phyloP scores from a whole-genome alignment of 2,113 vertebrate species.

The Litocranius walleri region DNA sequence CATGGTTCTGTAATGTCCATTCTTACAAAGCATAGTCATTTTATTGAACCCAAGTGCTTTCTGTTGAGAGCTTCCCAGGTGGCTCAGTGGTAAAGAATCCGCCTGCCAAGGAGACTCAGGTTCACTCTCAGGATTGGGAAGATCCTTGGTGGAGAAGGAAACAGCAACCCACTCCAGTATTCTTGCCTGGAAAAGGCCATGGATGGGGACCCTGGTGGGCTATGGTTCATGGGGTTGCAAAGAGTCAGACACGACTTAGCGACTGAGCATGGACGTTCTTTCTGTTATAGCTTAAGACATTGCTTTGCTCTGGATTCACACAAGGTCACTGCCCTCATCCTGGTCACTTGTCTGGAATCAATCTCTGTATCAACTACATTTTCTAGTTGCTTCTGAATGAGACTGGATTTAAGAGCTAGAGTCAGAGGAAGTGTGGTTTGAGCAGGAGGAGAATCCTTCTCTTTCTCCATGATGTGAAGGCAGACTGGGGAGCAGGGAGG shows the following conservation, averaged over 20 bases:
- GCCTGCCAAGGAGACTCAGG: not conserved
- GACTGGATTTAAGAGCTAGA: not conserved
- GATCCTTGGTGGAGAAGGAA: not conserved
- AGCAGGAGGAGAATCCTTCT: not conserved
- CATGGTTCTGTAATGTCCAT: not conserved
- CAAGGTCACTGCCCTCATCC: not conserved
- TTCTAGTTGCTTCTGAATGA: not conserved
- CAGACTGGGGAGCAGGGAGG: not conserved
- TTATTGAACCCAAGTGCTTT: not conserved
- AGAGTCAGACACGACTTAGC: not conserved
- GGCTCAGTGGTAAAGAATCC: not conserved
- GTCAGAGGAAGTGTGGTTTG: not conserved
- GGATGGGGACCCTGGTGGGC: not conserved
- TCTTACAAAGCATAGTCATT: not conserved
- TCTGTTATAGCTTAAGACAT: not conserved
- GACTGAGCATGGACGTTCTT: accelerated
- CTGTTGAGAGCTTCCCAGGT: not conserved
- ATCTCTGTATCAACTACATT: not conserved
- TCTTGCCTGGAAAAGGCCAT: not conserved
- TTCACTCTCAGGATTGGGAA: not conserved
- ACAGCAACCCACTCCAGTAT: not conserved
- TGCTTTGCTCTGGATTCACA: not conserved
- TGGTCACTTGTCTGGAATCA: not conserved
- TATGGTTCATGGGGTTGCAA: not conserved
- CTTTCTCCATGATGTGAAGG: not conserved